Evolutionary conservation across 2,888 invertebrate species (phyloP), one percentile per base, ranked within the genome.

Genomic region (Gari tellinella): DNA sequence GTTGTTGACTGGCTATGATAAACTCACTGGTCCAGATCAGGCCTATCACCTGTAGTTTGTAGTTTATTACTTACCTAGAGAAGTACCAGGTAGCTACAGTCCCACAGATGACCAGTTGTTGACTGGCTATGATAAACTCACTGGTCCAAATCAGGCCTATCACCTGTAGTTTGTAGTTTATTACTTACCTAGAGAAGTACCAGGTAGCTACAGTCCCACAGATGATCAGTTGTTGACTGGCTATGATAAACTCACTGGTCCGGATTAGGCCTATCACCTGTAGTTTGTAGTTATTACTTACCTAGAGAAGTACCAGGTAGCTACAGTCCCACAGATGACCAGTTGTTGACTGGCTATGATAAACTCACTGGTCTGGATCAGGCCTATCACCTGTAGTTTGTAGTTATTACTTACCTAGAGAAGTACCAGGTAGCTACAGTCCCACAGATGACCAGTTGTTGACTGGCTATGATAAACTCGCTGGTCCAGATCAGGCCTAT

Each of bases 21-120:
- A 98, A 98, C 93, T 99, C 98, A 26, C 96, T 95, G 14, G 96
- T 95, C 98, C 98, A 99, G 79, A 99, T 94, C 23, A 98, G 94
- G 46, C 97, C 98, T 57, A 98, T 88, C 14, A 97, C 93, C 89
- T 97, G 97, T n/a, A n/a, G n/a, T n/a, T n/a, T n/a, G n/a, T n/a
- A n/a, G n/a, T n/a, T n/a, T n/a, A n/a, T n/a, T n/a, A n/a, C n/a
- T n/a, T 91, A 96, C 96, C 95, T 95, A 85, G 94, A 93, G 88
- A 99, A 98, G 92, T 97, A 98, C 98, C 98, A 98, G 86, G 95
- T 95, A 0, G 97, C 96, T 0, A 98, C 97, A 21, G 98, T 95
- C 14, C 97, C 97, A 17, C 98, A 96, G 75, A 98, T 95, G 1
- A 97, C 96, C 95, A 98, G 96, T 91, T 97, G 96, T 91, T 98